phyloP scores from a whole-genome alignment of 2,113 vertebrate genomes.

The Nesogale talazaci region DNA sequence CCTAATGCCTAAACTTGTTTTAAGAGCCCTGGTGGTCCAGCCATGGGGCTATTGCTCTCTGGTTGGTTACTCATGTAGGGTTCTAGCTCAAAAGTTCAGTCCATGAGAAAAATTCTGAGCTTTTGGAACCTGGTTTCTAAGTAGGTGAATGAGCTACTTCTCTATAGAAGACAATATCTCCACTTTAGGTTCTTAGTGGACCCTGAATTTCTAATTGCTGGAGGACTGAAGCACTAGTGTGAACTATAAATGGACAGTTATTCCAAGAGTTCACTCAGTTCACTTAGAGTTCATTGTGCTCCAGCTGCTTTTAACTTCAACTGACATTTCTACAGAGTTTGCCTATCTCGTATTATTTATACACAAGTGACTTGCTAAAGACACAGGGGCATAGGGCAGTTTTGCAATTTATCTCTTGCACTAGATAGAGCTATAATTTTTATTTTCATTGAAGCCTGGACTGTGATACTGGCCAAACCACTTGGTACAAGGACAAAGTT shows the following conservation, averaged over 20 bases:
- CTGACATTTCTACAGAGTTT: constrained; percentile 51
- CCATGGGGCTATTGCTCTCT: background rate
- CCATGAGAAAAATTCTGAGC: background rate
- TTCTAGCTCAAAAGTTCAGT: constrained; percentile 40
- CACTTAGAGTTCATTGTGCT: constrained; percentile 67
- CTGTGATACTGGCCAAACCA: background rate
- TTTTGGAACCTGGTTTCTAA: background rate
- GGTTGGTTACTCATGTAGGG: background rate
- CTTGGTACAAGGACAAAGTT: constrained; percentile 66
- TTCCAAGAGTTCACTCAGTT: constrained; percentile 42
- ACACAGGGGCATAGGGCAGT: constrained; percentile 17
- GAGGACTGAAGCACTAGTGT: background rate
- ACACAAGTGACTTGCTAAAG: constrained; percentile 32
- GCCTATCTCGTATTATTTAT: constrained; percentile 58
- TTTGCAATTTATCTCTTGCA: constrained; percentile 64
- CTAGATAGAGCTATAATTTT: constrained; percentile 38
- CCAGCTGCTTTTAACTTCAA: constrained; percentile 57
- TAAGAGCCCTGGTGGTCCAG: background rate
- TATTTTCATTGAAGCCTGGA: constrained; percentile 23
- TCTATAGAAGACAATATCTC: background rate
- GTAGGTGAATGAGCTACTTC: background rate
- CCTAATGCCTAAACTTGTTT: too few species aligned
- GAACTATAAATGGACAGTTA: constrained; percentile 54
- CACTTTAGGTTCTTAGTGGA: background rate
- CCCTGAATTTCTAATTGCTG: background rate